Conservation (phyloP, 2,113 vertebrate genomes). For the Fulica atra region DNA sequence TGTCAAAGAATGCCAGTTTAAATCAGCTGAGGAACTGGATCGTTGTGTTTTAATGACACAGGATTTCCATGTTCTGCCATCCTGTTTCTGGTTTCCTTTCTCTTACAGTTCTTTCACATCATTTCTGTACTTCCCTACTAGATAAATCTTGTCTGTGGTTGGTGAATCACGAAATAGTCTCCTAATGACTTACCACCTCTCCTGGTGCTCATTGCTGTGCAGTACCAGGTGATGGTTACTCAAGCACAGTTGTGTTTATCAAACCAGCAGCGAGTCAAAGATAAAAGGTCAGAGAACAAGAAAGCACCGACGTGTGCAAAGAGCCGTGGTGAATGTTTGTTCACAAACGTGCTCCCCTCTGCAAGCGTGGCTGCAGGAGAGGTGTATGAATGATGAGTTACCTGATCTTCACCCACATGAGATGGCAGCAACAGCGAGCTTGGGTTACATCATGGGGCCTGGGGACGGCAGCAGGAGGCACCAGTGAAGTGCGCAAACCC, state of each 20-base stretch:
- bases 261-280: not conserved
- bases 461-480: not conserved
- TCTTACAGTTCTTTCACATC: accelerated
- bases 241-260: not conserved
- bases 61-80: not conserved
- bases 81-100: not conserved
- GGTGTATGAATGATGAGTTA: not conserved
- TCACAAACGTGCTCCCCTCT: not conserved
- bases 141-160: not conserved
- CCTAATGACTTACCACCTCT: not conserved
- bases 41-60: not conserved
- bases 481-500: not conserved
- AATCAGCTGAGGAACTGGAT: not conserved
- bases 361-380: not conserved
- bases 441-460: not conserved
- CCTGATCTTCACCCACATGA: not conserved
- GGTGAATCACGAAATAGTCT: not conserved
- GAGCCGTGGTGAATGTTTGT: not conserved
- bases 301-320: not conserved
- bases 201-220: not conserved
- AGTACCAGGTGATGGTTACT: not conserved
- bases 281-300: not conserved
- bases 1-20: not conserved
- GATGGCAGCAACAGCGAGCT: not conserved
- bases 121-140: not conserved